These are phyloP conservation scores for Zaprionus gabonicus DNA, from an alignment of 1,140 invertebrate species.

Conservation along the genomic window DNA sequence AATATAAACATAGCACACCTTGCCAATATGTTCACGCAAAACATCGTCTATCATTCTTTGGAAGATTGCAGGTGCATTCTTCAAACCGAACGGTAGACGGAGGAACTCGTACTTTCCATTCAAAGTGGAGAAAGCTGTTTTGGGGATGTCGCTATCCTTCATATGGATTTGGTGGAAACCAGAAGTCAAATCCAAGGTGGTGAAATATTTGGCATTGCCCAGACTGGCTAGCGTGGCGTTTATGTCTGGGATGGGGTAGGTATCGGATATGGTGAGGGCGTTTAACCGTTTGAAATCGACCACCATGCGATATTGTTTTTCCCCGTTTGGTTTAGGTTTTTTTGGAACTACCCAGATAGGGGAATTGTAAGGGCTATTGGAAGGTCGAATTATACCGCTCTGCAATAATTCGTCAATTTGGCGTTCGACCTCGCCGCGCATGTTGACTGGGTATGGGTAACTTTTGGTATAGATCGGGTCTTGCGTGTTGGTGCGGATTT, in stretches of 20 bases:
- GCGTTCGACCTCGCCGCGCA: conserved; percentile 5
- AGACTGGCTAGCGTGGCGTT: conserved; percentile 78
- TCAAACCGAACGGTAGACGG: conserved; percentile 14
- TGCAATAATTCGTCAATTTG: background rate
- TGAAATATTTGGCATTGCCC: conserved; percentile 13
- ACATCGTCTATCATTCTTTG: conserved; percentile 11
- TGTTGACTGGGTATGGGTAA: conserved; percentile 12
- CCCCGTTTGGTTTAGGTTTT: conserved; percentile 62
- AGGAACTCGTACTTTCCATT: conserved; percentile 20
- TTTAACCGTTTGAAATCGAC: conserved; percentile 62
- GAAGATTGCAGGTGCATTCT: conserved; percentile 54
- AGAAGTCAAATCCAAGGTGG: background rate
- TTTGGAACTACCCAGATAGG: conserved; percentile 15
- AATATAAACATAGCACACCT: conserved; percentile 9
- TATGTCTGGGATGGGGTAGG: conserved; percentile 85
- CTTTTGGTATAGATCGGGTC: background rate
- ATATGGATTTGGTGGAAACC: conserved; percentile 65
- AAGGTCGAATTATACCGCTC: conserved; percentile 10
- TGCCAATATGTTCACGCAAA: conserved; percentile 5
- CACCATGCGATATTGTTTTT: conserved; percentile 12
- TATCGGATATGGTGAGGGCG: conserved; percentile 83
- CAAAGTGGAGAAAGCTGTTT: conserved; percentile 72
- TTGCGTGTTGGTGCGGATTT: background rate
- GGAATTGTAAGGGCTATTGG: conserved; percentile 14
- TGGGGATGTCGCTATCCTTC: conserved; percentile 62